phyloP scores from a whole-genome alignment of 1,140 invertebrate species.

The Lucilia sericata region DNA sequence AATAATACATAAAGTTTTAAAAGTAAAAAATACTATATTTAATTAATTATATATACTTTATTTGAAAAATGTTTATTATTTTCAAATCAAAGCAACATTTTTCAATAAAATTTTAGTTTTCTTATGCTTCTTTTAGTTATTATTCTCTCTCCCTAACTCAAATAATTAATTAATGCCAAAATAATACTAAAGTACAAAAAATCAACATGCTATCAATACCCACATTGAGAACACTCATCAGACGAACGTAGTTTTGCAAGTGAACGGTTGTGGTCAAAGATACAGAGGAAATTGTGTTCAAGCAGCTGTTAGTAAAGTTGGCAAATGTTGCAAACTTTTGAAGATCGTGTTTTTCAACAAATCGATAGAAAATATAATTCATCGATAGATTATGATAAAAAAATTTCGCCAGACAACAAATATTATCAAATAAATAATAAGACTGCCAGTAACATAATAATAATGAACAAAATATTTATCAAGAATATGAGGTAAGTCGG shows the following conservation, averaged over 20 bases:
- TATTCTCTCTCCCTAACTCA: not conserved
- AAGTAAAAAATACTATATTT: no score
- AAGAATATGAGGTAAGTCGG: constrained; percentile 44
- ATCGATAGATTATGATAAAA: constrained; percentile 29
- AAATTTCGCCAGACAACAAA: not conserved
- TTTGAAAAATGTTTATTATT: no score
- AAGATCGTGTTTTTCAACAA: constrained; percentile 41
- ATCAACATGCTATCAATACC: not conserved
- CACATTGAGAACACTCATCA: not conserved
- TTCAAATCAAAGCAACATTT: no score
- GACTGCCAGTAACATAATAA: not conserved
- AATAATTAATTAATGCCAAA: not conserved
- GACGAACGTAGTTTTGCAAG: constrained; percentile 6
- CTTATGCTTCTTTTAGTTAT: no score
- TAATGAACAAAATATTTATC: not conserved
- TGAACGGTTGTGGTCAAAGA: not conserved
- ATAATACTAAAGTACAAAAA: not conserved
- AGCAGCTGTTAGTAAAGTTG: not conserved
- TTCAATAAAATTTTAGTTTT: no score
- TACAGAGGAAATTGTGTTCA: not conserved
- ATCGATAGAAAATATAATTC: constrained; percentile 12
- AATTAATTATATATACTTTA: no score
- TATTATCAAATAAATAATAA: not conserved
- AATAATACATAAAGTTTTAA: no score
- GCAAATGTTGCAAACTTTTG: constrained; percentile 39